Evolutionary conservation across 2,113 vertebrate genomes (phyloP), one percentile per base, ranked within the genome.

Genomic region (Barnardius zonarius): DNA sequence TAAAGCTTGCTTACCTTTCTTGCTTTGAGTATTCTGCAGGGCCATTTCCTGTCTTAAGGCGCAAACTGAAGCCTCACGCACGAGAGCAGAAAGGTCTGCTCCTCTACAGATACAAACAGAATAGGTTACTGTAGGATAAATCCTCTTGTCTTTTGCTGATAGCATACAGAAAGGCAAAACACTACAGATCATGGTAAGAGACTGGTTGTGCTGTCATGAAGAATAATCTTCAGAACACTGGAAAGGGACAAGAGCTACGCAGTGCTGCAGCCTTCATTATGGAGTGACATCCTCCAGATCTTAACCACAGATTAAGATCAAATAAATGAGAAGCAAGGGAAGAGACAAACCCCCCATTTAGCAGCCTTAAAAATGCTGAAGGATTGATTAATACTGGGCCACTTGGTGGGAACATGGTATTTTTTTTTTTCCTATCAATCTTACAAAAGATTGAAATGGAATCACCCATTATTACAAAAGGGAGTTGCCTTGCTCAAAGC

Each of bases 1-100:
- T 75, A 39, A 90, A 73, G 22, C 8, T 83, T 88, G 46, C 95
- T 77, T 96, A 98, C 98, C 97, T 95, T 92, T 96, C 59, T 74
- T 94, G 52, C 51, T 77, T 31, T 86, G 82, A 52, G 37, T 59
- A 48, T 83, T 91, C 77, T 88, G 89, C 79, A 75, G 69, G 18
- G 94, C 90, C 96, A 98, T 98, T 88, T 98, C 96, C n/a, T 97
- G 95, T 92, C 98, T 98, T 95, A 99, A 96, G 35, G 99, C 99
- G 4, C 98, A 98, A 17, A 99, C 17, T 8, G 99, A 99, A 18
- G 99, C 99, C 97, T 99, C 99, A 30, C 99, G 98, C 55, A 99
- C 98, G 5, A 99, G 95, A 11, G 99, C 99, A 0, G 98, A 98
- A 94, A 99, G 98, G 88, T 99, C 99, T 35, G 99, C 99, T 6